Evolutionary conservation across 2,113 vertebrate genomes (phyloP).

Genomic region (Channa argus): DNA sequence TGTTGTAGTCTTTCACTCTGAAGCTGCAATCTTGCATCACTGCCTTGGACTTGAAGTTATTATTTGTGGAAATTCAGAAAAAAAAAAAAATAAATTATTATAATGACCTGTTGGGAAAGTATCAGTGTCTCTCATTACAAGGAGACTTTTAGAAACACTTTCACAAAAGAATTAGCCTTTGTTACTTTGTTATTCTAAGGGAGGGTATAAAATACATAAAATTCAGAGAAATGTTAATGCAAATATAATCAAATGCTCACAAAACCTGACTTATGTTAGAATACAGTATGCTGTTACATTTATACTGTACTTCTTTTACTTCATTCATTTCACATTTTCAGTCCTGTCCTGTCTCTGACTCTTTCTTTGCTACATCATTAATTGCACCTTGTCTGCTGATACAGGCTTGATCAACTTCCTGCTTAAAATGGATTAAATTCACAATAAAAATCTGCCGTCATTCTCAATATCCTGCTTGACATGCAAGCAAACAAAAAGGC

Average conservation of each 20-base stretch:
- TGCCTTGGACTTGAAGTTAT: slow-evolving; percentile 25
- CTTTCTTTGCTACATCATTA: slow-evolving; percentile 20
- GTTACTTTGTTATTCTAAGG: background rate
- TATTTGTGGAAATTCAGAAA: slow-evolving; percentile 28
- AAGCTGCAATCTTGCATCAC: slow-evolving; percentile 46
- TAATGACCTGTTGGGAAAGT: slow-evolving; percentile 7
- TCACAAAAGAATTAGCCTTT: background rate
- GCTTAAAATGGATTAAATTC: slow-evolving; percentile 33
- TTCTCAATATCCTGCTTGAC: slow-evolving; percentile 53
- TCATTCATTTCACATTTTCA: slow-evolving; percentile 7
- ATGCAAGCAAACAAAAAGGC: slow-evolving; percentile 42
- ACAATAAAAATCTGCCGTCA: slow-evolving; percentile 31
- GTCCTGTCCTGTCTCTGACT: background rate
- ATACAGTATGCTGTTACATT: background rate
- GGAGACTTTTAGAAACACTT: background rate
- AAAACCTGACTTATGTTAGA: no score
- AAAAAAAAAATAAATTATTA: slow-evolving; percentile 21
- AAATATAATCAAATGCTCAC: background rate
- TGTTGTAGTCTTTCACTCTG: slow-evolving; percentile 31
- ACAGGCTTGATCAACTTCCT: slow-evolving; percentile 33
- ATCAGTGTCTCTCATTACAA: background rate
- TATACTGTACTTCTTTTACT: no score
- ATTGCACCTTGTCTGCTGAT: slow-evolving; percentile 24
- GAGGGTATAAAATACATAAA: background rate
- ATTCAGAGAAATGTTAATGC: background rate